phyloP scores from a whole-genome alignment of 2,888 invertebrate species.

The Nebria brevicollis region DNA sequence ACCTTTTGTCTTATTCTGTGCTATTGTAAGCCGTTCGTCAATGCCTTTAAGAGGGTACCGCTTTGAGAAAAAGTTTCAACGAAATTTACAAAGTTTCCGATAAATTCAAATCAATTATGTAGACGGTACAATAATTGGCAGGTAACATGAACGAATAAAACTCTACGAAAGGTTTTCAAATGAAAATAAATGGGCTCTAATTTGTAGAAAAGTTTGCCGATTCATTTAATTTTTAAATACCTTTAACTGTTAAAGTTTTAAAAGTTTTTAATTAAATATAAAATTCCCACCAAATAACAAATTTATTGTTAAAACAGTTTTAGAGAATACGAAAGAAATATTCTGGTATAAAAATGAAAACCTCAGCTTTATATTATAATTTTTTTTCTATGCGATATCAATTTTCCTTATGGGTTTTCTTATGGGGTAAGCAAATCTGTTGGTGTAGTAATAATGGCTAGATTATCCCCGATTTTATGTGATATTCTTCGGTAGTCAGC shows the following conservation, averaged over 20 bases:
- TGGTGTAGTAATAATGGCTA: neutral
- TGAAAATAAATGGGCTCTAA: neutral
- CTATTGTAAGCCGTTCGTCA: no score
- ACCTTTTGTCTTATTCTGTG: no score
- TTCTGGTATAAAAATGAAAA: neutral
- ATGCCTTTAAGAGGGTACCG: neutral
- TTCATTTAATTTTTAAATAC: neutral
- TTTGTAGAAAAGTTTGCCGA: neutral
- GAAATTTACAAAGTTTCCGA: slow-evolving; percentile 41
- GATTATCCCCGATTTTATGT: slow-evolving; percentile 2
- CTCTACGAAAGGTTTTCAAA: slow-evolving; percentile 25
- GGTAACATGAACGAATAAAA: slow-evolving; percentile 35
- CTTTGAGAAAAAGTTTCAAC: slow-evolving; percentile 28
- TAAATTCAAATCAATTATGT: slow-evolving; percentile 46
- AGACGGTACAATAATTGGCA: slow-evolving; percentile 36
- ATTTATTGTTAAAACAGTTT: no score
- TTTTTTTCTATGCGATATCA: neutral
- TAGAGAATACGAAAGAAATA: neutral
- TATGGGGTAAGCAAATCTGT: neutral
- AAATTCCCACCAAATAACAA: neutral
- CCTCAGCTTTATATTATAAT: neutral
- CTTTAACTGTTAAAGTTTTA: neutral
- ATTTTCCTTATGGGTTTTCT: neutral
- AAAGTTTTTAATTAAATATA: neutral
- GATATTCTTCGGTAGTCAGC: slow-evolving; percentile 15